Conservation (phyloP, 1,140 invertebrate genomes). For the Sipha flava region DNA sequence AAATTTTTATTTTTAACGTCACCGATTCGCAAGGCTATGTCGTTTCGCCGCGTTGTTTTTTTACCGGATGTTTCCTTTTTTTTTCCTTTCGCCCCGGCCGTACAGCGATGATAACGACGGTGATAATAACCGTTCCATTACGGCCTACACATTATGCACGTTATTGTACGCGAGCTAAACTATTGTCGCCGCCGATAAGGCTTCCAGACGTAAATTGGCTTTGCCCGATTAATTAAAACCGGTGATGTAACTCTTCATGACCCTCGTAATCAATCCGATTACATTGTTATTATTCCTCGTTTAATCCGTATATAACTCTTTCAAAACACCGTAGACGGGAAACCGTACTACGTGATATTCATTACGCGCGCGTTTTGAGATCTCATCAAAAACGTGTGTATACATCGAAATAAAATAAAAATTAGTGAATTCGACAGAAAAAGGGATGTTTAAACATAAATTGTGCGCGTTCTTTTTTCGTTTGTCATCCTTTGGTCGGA, state of each 20-base stretch:
- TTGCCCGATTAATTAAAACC: conserved; percentile 20
- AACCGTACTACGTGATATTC: not conserved
- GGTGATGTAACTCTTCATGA: not conserved
- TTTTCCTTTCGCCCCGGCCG: not conserved
- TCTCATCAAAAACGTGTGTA: not conserved
- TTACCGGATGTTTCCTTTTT: not conserved
- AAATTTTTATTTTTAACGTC: not conserved
- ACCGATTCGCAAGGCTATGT: not conserved
- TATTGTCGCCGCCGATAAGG: not conserved
- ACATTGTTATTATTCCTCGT: not conserved
- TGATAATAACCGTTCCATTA: not conserved
- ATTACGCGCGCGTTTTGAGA: too few relatives aligned
- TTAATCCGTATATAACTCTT: not conserved
- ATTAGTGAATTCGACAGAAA: not conserved
- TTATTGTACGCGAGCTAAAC: too few relatives aligned
- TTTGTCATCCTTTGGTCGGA: not conserved
- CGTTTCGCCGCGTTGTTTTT: not conserved
- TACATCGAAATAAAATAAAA: not conserved
- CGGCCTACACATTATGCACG: too few relatives aligned
- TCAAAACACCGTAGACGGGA: too few relatives aligned
- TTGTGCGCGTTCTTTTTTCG: not conserved
- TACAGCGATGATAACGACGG: not conserved
- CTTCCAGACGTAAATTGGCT: conserved; percentile 24
- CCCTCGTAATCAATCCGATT: conserved; percentile 18
- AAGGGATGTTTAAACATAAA: not conserved